Evolutionary conservation across 2,888 invertebrate species (phyloP), one percentile per base, ranked within the genome.

Genomic region (Tetanocera ferruginea): DNA sequence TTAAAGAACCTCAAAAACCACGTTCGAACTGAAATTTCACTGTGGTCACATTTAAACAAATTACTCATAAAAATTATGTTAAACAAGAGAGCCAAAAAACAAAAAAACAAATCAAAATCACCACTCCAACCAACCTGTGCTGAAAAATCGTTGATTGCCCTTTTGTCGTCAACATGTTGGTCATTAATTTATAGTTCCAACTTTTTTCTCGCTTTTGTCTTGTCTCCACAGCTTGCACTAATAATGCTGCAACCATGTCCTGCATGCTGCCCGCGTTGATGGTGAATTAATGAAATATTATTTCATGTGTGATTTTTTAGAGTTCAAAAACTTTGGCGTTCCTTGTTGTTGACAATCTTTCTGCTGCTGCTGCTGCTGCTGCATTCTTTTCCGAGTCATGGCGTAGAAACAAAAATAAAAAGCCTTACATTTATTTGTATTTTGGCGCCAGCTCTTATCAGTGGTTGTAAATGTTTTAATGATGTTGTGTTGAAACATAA

Each of bases 161-260:
- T 87, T 74, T 86, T 86, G 87, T 86, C 87, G 87, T 86, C 87
- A 86, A 87, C 86, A 85, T 86, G 86, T 85, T 82, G 81, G 82
- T 77, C 86, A 85, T 87, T 86, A 74, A 64, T 74, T 52, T 72
- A 69, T 51, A 25, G 37, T 67, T 67, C 4, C 52, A 3, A 23
- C 34, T 49, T 71, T 52, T 71, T 71, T 23, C 14, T 55, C 28
- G 9, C 57, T 23, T 23, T 60, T 0, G 55, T 43, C 11, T n/a
- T 43, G 43, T 43, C 14, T 37, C 8, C 8, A 5, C 19, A 6
- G 70, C n/a, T 4, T 19, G 3, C 57, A 25, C n/a, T 25, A 25
- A 19, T 25, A 25, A 19, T 66, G 66, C 34, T n/a, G 8, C 14
- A 43, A 9, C 9, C 9, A 43, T 11, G 9, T 43, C 43, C 67